Conservation (phyloP, 30 jellyfish, hydroid and myxozoan species). For the Aurelia sp. region DNA sequence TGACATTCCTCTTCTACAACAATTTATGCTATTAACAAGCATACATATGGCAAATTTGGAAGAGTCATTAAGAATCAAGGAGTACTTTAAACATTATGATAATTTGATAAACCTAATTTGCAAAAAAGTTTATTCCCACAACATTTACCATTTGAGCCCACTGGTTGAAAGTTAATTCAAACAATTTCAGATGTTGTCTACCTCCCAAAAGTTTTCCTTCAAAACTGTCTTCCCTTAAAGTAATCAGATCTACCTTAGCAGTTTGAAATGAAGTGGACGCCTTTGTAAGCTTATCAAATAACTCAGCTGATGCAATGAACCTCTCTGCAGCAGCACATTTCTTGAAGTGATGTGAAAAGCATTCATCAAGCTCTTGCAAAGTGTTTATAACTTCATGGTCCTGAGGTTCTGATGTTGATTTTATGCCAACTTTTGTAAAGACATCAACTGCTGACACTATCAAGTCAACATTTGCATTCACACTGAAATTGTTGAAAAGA, state of each 20-base stretch:
- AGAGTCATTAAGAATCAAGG: too few relatives aligned
- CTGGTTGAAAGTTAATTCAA: too few relatives aligned
- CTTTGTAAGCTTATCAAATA: slow-evolving; percentile 62
- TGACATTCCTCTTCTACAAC: too few relatives aligned
- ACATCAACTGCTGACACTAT: slow-evolving; percentile 77
- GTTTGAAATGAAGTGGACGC: slow-evolving; percentile 35
- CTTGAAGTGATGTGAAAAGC: slow-evolving; percentile 69
- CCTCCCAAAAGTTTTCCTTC: too few relatives aligned
- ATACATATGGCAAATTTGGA: too few relatives aligned
- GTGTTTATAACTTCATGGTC: slow-evolving; percentile 60
- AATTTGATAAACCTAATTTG: too few relatives aligned
- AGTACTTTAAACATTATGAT: too few relatives aligned
- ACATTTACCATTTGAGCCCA: too few relatives aligned
- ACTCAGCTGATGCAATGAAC: slow-evolving; percentile 69
- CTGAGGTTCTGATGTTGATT: slow-evolving; percentile 20
- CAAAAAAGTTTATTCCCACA: too few relatives aligned
- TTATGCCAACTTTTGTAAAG: slow-evolving; percentile 37
- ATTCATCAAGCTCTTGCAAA: slow-evolving; percentile 63
- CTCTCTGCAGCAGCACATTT: slow-evolving; percentile 95
- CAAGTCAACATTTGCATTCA: slow-evolving; percentile 84
- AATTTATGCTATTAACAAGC: too few relatives aligned
- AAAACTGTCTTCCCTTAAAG: background rate
- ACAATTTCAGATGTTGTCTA: too few relatives aligned
- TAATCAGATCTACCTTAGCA: slow-evolving; percentile 47
- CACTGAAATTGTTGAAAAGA: slow-evolving; percentile 46